phyloP scores from a whole-genome alignment of 2,888 invertebrate species.

The Branchellion lobata region DNA sequence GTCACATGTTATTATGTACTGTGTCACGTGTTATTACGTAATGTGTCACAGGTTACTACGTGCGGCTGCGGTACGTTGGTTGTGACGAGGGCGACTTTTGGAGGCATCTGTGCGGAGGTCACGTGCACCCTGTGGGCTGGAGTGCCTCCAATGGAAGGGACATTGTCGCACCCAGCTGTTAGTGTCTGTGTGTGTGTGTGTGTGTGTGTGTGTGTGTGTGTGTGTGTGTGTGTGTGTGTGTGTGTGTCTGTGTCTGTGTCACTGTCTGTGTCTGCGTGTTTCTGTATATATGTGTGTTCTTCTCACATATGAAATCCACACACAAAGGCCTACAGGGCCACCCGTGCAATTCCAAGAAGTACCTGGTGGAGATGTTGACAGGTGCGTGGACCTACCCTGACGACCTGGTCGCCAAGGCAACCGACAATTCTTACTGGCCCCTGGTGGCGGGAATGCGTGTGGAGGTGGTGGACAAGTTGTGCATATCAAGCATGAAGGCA shows the following conservation, averaged over 20 bases:
- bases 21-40: neutral
- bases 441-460: conserved; percentile 72
- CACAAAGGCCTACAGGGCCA: too few species aligned
- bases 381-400: conserved; percentile 92
- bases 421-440: conserved; percentile 43
- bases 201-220: neutral
- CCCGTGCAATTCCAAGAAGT: conserved; percentile 93
- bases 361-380: conserved; percentile 83
- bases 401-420: conserved; percentile 83
- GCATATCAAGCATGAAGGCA: conserved; percentile 83
- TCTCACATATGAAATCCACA: too few species aligned
- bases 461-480: conserved; percentile 93
- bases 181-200: neutral
- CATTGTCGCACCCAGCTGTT: conserved; percentile 77
- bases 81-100: conserved; percentile 90
- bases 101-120: conserved; percentile 88
- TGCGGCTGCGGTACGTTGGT: conserved; percentile 77
- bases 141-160: conserved; percentile 88
- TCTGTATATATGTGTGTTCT: neutral
- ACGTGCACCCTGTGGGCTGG: conserved; percentile 97
- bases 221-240: neutral
- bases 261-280: neutral
- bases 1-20: neutral
- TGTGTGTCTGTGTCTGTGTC: neutral
- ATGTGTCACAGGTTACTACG: conserved; percentile 66